Conservation (phyloP, 2,797 vertebrate genomes). For the Gephyroberyx darwinii region DNA sequence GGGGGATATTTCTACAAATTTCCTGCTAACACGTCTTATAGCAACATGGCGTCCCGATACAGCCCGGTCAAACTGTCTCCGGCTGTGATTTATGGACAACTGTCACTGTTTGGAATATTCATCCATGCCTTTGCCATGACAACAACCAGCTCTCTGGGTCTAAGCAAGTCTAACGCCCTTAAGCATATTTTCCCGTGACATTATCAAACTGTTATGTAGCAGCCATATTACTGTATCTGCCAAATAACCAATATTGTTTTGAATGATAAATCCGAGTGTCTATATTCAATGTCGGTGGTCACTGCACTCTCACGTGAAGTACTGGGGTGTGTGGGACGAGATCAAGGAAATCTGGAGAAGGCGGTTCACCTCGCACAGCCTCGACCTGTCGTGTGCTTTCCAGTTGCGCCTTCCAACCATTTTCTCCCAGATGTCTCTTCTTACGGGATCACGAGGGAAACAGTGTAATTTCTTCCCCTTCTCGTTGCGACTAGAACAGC, state of each 20-base stretch:
- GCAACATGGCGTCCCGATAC: no score
- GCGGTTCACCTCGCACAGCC: constrained; percentile 20
- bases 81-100: no score
- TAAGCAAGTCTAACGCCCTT: neutral
- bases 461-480: constrained; percentile 19
- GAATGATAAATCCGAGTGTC: neutral
- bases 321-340: neutral
- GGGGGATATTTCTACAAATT: neutral
- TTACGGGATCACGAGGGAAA: constrained; percentile 2
- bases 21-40: no score
- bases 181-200: neutral
- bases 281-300: neutral
- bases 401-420: constrained; percentile 20
- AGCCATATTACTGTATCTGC: neutral
- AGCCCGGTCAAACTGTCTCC: no score
- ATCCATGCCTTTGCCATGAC: no score
- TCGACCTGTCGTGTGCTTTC: constrained; percentile 19
- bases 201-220: neutral
- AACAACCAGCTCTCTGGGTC: neutral
- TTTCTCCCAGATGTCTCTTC: constrained; percentile 14
- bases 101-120: no score
- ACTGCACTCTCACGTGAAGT: neutral
- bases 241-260: neutral
- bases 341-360: neutral
- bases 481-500: constrained; percentile 19